Evolutionary conservation across 1,140 invertebrate species (phyloP), one percentile per base, ranked within the genome.

Genomic region (Carcinoscorpius rotundicauda): DNA sequence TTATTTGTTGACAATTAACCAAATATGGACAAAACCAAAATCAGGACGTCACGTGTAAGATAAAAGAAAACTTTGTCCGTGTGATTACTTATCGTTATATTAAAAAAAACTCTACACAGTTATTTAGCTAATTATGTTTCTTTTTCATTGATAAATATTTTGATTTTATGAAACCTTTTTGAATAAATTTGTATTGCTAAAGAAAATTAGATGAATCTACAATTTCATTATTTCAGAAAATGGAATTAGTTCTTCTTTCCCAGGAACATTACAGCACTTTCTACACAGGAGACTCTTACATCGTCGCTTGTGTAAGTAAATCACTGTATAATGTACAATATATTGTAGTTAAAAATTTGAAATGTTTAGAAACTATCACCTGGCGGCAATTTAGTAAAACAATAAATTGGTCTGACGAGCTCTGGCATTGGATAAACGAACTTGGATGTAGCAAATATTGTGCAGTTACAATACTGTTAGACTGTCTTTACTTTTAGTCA

Each of bases 201-300:
- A 55, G 6, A 55, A 55, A 8, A 8, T 8, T 8, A 55, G n/a
- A 8, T 55, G 0, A 55, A 3, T 8, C n/a, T 55, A 55, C 53
- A 3, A 55, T 55, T 55, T 8, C 53, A 55, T 8, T 68, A 56
- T 52, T 73, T 57, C 76, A 91, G 88, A 88, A 91, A 71, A 80
- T 91, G 71, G 83, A 85, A 52, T 81, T 91, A 6, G 85, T 88
- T 58, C 79, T 88, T 10, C 77, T 93, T 9, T 83, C 88, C 48
- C 82, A 83, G 71, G 83, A 85, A 62, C 85, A 90, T 73, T 89
- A 89, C 77, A 91, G 91, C 49, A 86, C 82, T 61, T 94, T 95
- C 78, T 86, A 87, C 75, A 86, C 88, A 72, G 86, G 86, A 50
- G 89, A 93, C 68, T 88, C 88, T 1, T 95, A 94, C 76, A 83